Percentiles rank a stretch among this genome's conserved stretches.
Conservation (phyloP, 2,113 vertebrate genomes). For the Progne subis region DNA sequence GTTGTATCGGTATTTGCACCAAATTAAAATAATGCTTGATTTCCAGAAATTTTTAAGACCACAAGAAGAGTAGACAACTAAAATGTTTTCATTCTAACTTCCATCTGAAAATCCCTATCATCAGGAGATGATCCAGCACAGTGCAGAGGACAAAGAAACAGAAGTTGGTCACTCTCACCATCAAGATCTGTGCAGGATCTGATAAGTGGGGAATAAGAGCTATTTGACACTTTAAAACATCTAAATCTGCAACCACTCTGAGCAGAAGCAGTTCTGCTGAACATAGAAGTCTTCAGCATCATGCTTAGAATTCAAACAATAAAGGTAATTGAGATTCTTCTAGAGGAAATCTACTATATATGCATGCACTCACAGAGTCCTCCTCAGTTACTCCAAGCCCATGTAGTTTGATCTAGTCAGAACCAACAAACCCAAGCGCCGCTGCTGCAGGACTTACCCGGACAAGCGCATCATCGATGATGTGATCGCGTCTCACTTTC, state of each 20-base stretch:
- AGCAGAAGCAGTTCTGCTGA: background rate
- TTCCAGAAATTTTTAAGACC: background rate
- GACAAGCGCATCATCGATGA: conserved; percentile 96
- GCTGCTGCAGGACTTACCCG: conserved; percentile 80
- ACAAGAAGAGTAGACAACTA: background rate
- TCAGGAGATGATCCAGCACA: background rate
- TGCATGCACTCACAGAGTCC: background rate
- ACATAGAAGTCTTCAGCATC: background rate
- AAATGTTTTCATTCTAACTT: background rate
- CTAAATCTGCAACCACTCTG: background rate
- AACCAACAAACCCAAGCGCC: background rate
- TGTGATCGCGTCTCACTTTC: conserved; percentile 95
- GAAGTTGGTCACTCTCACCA: background rate
- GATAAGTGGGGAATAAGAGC: background rate
- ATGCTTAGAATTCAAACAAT: background rate
- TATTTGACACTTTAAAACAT: background rate
- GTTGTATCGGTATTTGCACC: background rate
- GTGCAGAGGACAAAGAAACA: background rate
- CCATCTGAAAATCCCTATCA: background rate
- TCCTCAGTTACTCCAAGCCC: background rate
- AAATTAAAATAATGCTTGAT: background rate
- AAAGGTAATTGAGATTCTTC: background rate
- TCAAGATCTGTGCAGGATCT: background rate
- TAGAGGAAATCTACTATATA: background rate
- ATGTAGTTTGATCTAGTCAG: fast-evolving